These are phyloP conservation scores for Eristalis tenax DNA, from an alignment of 2,888 invertebrate species.

Conservation along the genomic window DNA sequence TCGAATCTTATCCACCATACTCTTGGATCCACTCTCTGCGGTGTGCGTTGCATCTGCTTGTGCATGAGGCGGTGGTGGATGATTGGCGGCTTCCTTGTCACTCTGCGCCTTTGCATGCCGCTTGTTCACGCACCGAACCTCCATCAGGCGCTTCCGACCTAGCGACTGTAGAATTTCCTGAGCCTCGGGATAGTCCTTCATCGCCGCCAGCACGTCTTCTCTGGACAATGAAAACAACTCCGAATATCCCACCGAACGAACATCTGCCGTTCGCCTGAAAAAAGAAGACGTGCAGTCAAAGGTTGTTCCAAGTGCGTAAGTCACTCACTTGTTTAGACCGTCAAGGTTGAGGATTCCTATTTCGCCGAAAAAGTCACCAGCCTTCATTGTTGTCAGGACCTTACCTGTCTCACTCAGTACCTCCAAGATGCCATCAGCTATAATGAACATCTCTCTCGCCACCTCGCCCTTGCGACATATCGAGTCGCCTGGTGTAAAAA, in stretches of 20 bases:
- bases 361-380: slow-evolving; percentile 98
- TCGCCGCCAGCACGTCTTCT: slow-evolving; percentile 95
- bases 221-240: slow-evolving; percentile 96
- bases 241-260: slow-evolving; percentile 96
- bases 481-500: slow-evolving; percentile 98
- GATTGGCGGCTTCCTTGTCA: slow-evolving; percentile 77
- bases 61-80: slow-evolving; percentile 73
- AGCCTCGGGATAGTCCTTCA: slow-evolving; percentile 98
- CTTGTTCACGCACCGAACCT: slow-evolving; percentile 86
- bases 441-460: slow-evolving; percentile 98
- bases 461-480: slow-evolving; percentile 97
- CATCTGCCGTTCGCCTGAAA: slow-evolving; percentile 95
- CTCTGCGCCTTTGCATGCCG: slow-evolving; percentile 79
- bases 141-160: slow-evolving; percentile 92
- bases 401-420: slow-evolving; percentile 96
- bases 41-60: slow-evolving; percentile 68
- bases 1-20: slow-evolving; percentile 91
- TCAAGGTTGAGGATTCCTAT: slow-evolving; percentile 98
- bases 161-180: slow-evolving; percentile 95
- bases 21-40: slow-evolving; percentile 85
- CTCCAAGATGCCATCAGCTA: slow-evolving; percentile 97
- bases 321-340: slow-evolving; percentile 93
- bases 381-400: slow-evolving; percentile 97
- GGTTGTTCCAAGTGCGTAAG: too few relatives aligned
- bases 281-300: not conserved